Conservation (phyloP, 2,888 invertebrate genomes). For the Mesorhabditis sp. region DNA sequence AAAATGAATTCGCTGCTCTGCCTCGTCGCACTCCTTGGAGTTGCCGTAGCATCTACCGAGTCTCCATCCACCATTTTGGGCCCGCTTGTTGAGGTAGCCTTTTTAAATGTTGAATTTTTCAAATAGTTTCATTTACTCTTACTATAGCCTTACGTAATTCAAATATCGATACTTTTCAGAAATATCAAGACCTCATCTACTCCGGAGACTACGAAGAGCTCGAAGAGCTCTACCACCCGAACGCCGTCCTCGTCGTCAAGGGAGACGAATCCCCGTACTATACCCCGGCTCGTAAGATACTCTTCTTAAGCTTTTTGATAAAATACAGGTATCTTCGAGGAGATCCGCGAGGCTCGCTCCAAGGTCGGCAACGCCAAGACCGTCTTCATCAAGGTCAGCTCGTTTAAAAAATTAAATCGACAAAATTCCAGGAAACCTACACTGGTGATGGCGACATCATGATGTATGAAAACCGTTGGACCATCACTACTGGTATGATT, state of each 20-base stretch:
- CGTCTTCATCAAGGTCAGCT: background rate
- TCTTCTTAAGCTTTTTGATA: background rate
- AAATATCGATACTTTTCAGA: background rate
- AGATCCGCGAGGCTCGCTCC: background rate
- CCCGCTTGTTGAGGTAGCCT: too few relatives aligned
- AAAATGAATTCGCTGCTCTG: too few relatives aligned
- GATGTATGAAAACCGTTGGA: background rate
- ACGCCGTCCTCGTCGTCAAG: background rate
- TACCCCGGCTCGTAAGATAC: background rate
- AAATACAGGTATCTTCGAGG: background rate
- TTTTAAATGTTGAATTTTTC: too few relatives aligned
- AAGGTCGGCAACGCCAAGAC: background rate
- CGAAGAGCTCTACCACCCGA: background rate
- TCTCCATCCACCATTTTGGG: too few relatives aligned
- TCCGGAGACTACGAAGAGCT: background rate
- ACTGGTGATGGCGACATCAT: background rate
- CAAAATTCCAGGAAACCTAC: background rate
- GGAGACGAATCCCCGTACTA: background rate
- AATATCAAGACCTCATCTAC: background rate
- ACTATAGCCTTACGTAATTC: too few relatives aligned
- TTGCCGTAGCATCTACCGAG: too few relatives aligned
- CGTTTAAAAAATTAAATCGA: too few relatives aligned
- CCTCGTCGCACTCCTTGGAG: too few relatives aligned
- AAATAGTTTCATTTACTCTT: too few relatives aligned
- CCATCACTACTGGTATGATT: background rate